Base-by-base conservation (phyloP, 2,888 invertebrate genomes). In the Apodemia zela region DNA sequence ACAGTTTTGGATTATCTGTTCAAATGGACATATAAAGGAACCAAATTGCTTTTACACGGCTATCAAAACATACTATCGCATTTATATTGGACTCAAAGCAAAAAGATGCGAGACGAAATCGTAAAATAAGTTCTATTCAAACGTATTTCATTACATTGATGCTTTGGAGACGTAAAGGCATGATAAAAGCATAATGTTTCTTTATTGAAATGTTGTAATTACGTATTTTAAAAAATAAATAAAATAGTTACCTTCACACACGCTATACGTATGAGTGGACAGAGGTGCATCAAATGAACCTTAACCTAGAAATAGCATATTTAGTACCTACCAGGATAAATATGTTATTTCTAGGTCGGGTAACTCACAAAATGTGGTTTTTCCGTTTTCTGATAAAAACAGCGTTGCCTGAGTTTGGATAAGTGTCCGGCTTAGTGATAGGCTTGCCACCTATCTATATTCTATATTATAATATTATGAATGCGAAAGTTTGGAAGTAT, bases 11-110 rank as follows among this genome's bases (percentile, higher is more conserved):
- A 74, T 75, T 72, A 75, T 73, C 67, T 82, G 77, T 77, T 81
- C 80, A 82, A 81, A 78, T 82, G 83, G 81, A 78, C 80, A 73
- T 71, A 59, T 59, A 47, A 35, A 47, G 42, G 57, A 60, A 61
- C 73, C 78, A 78, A 65, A 68, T 69, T 68, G 72, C 85, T 73
- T 86, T 89, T 89, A 87, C 86, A 86, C 87, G 87, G 77, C 63
- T 63, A 29, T 57, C 49, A 61, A 63, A 11, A 59, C 59, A 47
- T 47, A 63, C 59, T 59, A 42, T 63, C 18, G 15, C 59, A 47
- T 29, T 45, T 35, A 15, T 63, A 45, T 62, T 57, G 57, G 57
- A n/a, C 29, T 57, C 57, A 25, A 57, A 29, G 57, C 57, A 57
- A 57, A 57, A 57, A 57, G 25, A 25, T 25, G 25, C 54, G 54